phyloP scores from a whole-genome alignment of 2,797 vertebrate species.

The Nyctalus aviator region DNA sequence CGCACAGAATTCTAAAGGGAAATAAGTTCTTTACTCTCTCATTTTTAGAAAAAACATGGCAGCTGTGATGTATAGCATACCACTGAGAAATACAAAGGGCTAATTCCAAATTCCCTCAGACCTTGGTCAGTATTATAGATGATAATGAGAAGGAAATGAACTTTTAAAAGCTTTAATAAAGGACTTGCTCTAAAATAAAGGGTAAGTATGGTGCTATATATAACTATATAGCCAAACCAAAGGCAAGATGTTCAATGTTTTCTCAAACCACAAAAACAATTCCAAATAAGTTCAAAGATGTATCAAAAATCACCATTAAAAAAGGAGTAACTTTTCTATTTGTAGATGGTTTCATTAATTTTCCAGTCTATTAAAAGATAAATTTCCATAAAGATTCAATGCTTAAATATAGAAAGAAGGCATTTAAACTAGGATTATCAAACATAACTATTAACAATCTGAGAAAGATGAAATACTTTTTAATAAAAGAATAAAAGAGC shows the following conservation, averaged over 20 bases:
- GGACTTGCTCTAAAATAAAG: neutral
- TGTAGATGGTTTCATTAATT: neutral
- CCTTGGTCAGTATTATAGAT: too few species aligned
- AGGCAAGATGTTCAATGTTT: neutral
- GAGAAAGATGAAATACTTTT: constrained; percentile 39
- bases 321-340: constrained; percentile 48
- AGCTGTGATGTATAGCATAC: too few species aligned
- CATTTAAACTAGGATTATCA: constrained; percentile 34
- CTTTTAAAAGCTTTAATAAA: neutral
- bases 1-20: too few species aligned
- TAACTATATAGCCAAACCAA: neutral
- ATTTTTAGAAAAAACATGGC: too few species aligned
- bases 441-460: constrained; percentile 22
- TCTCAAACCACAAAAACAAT: neutral
- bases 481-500: constrained; percentile 9
- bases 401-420: constrained; percentile 17
- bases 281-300: constrained; percentile 21
- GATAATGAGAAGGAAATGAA: too few species aligned
- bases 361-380: constrained; percentile 37
- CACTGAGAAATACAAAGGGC: too few species aligned
- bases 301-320: constrained; percentile 45
- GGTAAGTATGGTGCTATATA: neutral
- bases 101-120: too few species aligned
- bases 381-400: constrained; percentile 17
- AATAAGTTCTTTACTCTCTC: too few species aligned